Conservation (phyloP, 1,140 invertebrate species). For the Holcopasites calliopsidis region DNA sequence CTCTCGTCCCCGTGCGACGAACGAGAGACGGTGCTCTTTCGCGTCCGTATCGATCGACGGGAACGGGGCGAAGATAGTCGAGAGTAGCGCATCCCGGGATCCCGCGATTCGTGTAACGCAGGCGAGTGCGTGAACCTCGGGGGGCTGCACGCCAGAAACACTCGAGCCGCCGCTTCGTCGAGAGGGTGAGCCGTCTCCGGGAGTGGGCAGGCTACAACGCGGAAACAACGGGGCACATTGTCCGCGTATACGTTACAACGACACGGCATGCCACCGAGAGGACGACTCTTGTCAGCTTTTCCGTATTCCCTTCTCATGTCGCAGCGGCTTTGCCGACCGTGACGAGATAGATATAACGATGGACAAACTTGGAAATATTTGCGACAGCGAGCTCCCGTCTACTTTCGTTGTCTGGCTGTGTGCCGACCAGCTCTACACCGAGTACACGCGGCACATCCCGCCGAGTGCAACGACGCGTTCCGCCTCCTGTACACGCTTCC, state of each 20-base stretch:
- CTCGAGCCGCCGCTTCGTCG: constrained; percentile 47
- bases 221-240: constrained; percentile 67
- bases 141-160: constrained; percentile 7
- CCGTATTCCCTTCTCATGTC: constrained; percentile 65
- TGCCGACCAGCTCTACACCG: neutral
- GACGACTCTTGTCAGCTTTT: constrained; percentile 42
- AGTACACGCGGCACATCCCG: constrained; percentile 15
- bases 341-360: constrained; percentile 61
- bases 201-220: constrained; percentile 56
- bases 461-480: constrained; percentile 47
- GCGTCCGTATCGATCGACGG: constrained; percentile 5
- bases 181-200: constrained; percentile 15
- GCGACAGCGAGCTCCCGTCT: constrained; percentile 53
- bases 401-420: neutral
- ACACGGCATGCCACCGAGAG: constrained; percentile 39
- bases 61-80: too few species aligned
- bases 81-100: too few species aligned
- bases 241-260: constrained; percentile 54
- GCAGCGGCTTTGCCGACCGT: constrained; percentile 49
- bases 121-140: neutral
- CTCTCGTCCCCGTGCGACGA: too few species aligned
- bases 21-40: too few species aligned
- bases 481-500: neutral
- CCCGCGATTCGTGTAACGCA: too few species aligned
- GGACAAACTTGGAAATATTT: constrained; percentile 75